Evolutionary conservation across 2,113 vertebrate genomes (phyloP).

Genomic region (Nannospalax galili): DNA sequence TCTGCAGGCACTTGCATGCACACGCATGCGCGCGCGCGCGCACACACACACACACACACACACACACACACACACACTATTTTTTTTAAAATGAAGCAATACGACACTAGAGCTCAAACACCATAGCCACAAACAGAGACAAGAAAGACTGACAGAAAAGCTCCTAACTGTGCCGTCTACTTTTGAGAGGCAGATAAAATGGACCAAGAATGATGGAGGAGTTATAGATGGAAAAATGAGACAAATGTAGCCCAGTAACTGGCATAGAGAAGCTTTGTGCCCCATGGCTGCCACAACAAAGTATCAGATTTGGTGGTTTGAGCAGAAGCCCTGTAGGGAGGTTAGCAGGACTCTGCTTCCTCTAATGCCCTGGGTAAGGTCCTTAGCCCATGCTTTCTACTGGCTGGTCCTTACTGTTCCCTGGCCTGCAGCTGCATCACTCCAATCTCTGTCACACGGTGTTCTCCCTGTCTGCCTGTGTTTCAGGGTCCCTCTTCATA

Average conservation of each 20-base stretch:
- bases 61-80: background rate
- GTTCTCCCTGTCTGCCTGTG: background rate
- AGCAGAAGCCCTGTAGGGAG: background rate
- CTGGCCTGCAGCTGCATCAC: accelerated
- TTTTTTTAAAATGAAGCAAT: background rate
- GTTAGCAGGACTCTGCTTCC: background rate
- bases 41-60: too few species aligned
- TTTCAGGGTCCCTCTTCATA: background rate
- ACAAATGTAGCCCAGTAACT: background rate
- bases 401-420: too few species aligned
- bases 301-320: background rate
- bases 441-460: too few species aligned
- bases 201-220: background rate
- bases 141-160: background rate
- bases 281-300: background rate
- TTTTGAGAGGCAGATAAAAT: background rate
- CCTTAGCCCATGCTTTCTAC: background rate
- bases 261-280: background rate
- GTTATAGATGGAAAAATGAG: background rate
- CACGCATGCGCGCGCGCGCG: too few species aligned
- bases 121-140: background rate
- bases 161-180: background rate
- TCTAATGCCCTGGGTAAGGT: background rate
- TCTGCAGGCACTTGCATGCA: background rate
- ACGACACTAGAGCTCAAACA: background rate